Evolutionary conservation across 2,113 vertebrate genomes (phyloP).

Genomic region (Pelvicachromis taeniatus): DNA sequence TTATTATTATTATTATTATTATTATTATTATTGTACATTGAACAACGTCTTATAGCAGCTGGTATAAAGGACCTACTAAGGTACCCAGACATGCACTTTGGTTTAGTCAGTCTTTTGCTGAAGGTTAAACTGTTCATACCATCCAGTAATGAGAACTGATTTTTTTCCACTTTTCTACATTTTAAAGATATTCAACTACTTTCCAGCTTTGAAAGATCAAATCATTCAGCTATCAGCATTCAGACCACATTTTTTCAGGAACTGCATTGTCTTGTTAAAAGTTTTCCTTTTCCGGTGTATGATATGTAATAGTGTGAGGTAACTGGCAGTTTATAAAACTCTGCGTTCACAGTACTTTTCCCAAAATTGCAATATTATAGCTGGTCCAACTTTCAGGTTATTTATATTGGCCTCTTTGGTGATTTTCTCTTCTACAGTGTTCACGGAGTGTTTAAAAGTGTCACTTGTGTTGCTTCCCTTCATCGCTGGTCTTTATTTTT

Average conservation of each 20-base stretch:
- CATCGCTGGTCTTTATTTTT: not conserved
- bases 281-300: accelerated
- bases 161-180: not conserved
- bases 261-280: not conserved
- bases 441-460: not conserved
- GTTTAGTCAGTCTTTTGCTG: not conserved
- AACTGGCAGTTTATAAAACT: not conserved
- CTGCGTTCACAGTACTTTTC: not conserved
- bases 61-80: not conserved
- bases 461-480: not conserved
- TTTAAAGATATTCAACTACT: not conserved
- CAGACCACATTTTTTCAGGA: not conserved
- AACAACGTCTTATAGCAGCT: not conserved
- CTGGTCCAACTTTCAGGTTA: not conserved
- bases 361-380: not conserved
- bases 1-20: not conserved
- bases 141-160: not conserved
- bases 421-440: not conserved
- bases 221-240: not conserved
- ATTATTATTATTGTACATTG: not conserved
- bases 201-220: not conserved
- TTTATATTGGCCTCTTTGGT: not conserved
- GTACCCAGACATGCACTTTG: not conserved
- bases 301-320: not conserved
- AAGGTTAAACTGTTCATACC: not conserved